Evolutionary conservation across 2,888 invertebrate species (phyloP), one percentile per base, ranked within the genome.

Genomic region (Calliopum simillimum): DNA sequence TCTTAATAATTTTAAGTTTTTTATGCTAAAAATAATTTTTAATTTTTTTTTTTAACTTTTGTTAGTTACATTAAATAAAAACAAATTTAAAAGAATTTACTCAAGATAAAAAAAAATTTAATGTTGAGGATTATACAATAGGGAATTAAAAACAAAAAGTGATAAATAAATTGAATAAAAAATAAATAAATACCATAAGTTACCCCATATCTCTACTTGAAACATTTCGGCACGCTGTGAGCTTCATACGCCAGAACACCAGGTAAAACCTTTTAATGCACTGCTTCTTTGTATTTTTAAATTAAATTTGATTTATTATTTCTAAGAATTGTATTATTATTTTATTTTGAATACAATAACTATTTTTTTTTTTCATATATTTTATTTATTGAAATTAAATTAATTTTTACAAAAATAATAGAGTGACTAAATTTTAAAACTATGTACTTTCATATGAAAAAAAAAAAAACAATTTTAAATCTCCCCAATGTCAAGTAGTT

Each of bases 201-300:
- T 64, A 58, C 25, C 47, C 65, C 55, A 23, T n/a, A 19, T 64
- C 47, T 58, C 59, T 51, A 16, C 62, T 47, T 65, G 55, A 58
- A 47, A 65, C 44, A 49, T 88, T 89, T 88, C 89, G 89, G 89
- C 89, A 89, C 89, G 86, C 86, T 89, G 88, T 89, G 89, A 89
- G 89, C 89, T 90, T 89, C 68, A 66, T 78, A 90, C 90, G 88
- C 86, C 87, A 83, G 85, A 86, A 84, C 85, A 86, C 82, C 87
- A 86, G 86, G 87, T 86, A 87, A n/a, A 91, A 89, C 89, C 89
- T 89, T 80, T 80, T 89, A 89, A 89, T 90, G 90, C 90, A 90
- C 91, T 89, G 88, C 88, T 84, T 84, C 71, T 79, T 82, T 82
- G 75, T 79, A 82, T 71, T 68, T 43, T 61, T 74, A 73, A 71